Evolutionary conservation across 2,113 vertebrate species (phyloP).

Genomic region (Choloepus hoffmanni): DNA sequence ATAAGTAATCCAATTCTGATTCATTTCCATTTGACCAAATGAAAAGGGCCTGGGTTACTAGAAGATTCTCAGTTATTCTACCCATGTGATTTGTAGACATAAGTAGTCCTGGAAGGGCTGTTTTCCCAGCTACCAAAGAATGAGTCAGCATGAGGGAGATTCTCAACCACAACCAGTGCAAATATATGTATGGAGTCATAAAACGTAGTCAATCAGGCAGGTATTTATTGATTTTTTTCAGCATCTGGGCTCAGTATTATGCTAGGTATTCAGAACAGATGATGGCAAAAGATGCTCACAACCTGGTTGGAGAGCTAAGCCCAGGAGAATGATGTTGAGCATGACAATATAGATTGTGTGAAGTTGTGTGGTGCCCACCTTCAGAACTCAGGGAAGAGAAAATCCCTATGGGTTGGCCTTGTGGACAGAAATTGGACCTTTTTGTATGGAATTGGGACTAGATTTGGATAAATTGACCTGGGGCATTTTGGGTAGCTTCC

Average conservation of each 20-base stretch:
- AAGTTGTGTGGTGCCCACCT: constrained; percentile 17
- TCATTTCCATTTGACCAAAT: constrained; percentile 54
- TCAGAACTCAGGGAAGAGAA: background rate
- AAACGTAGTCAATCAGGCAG: constrained; percentile 14
- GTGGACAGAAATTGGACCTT: background rate
- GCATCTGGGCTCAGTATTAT: background rate
- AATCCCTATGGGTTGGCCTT: background rate
- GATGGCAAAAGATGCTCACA: constrained; percentile 19
- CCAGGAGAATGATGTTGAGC: constrained; percentile 37
- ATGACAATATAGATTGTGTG: background rate
- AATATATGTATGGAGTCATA: background rate
- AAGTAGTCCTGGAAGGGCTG: background rate
- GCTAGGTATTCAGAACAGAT: constrained; percentile 49
- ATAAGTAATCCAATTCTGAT: background rate
- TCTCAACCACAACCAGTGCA: background rate
- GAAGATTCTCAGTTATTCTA: constrained; percentile 4
- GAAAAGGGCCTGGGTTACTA: constrained; percentile 8
- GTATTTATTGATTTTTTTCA: constrained; percentile 13
- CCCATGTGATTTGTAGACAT: background rate
- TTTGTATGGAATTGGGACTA: too few species aligned
- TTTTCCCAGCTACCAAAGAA: constrained; percentile 37
- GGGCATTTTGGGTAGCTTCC: constrained; percentile 44
- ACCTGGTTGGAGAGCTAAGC: background rate
- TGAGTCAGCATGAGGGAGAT: background rate
- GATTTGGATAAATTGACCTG: constrained; percentile 16